Base-by-base conservation (phyloP, 92 coral and sea anemone species). In the Blastomussa wellsi region DNA sequence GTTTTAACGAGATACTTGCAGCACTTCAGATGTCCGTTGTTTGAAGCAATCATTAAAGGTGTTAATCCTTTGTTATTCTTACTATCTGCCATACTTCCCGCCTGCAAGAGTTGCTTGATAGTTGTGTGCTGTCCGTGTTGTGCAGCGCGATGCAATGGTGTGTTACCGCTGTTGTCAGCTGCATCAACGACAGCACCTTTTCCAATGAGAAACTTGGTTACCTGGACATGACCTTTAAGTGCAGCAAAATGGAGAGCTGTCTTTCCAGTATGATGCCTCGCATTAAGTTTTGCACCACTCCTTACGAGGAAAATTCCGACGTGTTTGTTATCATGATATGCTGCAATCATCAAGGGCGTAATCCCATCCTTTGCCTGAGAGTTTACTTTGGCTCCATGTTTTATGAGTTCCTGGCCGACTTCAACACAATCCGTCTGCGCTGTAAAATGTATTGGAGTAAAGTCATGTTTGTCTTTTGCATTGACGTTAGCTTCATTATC, bases 211-310 rank as follows among this genome's bases (percentile, higher is more conserved):
- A 89, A 73, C 73, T 77, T 86, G 74, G 81, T 89, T 76, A 78
- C 69, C 44, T 79, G 85, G 53, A 70, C 48, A 37, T 91, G 79
- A 22, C 93, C 92, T 36, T 82, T 81, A 20, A 86, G 82, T 0
- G 94, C 77, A 14, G 97, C 92, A 78, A 93, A 89, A 79, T 93
- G 95, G 38, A 93, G 91, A 28, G 97, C 95, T n/a, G 95, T 89
- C 52, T 74, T 91, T 0, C 97, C 97, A 51, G 92, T 77, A 70
- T 84, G 78, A 72, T 93, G 93, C 39, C 84, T 89, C 7, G 92
- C 90, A 81, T 88, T 93, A 31, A 90, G 73, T 14, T 76, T 90
- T 28, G 95, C 89, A 31, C 95, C 95, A 37, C 79, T 78, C 68
- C 73, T 72, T 42, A 87, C 77, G 62, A 93, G 81, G 15, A 89